phyloP scores from a whole-genome alignment of 2,888 invertebrate genomes.

The Cephonodes hylas region DNA sequence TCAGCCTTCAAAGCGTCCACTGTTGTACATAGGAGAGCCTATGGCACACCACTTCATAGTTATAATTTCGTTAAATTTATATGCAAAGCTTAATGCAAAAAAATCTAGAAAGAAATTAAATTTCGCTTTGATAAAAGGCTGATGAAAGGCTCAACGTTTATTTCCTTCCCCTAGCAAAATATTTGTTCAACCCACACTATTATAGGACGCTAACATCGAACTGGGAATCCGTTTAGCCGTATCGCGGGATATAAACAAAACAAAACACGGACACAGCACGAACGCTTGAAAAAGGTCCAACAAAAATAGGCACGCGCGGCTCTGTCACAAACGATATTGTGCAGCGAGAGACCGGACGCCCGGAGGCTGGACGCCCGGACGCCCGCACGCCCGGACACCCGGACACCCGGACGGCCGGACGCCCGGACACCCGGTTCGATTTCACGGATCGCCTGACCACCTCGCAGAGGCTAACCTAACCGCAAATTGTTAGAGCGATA shows the following conservation, averaged over 20 bases:
- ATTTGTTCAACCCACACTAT: neutral
- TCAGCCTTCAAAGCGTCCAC: too few relatives aligned
- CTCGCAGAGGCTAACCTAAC: constrained; percentile 30
- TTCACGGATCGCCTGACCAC: constrained; percentile 41
- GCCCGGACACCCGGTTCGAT: constrained; percentile 44
- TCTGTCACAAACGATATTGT: constrained; percentile 14
- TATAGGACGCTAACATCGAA: neutral
- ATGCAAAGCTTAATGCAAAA: too few relatives aligned
- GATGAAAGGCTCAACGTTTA: too few relatives aligned
- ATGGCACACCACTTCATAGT: too few relatives aligned
- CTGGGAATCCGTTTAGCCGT: neutral
- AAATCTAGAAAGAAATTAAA: too few relatives aligned
- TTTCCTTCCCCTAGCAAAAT: neutral
- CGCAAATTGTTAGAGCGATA: constrained; percentile 18
- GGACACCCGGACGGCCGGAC: constrained; percentile 25
- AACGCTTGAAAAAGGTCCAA: neutral
- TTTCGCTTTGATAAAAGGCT: too few relatives aligned
- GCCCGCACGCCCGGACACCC: constrained; percentile 18
- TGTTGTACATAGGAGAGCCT: too few relatives aligned
- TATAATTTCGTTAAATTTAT: too few relatives aligned
- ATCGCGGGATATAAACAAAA: neutral
- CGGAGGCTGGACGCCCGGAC: constrained; percentile 27
- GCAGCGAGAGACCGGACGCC: constrained; percentile 13
- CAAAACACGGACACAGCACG: neutral
- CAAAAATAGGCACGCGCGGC: neutral